Conservation (phyloP, 2,888 invertebrate genomes). For the Drosophila rubida region DNA sequence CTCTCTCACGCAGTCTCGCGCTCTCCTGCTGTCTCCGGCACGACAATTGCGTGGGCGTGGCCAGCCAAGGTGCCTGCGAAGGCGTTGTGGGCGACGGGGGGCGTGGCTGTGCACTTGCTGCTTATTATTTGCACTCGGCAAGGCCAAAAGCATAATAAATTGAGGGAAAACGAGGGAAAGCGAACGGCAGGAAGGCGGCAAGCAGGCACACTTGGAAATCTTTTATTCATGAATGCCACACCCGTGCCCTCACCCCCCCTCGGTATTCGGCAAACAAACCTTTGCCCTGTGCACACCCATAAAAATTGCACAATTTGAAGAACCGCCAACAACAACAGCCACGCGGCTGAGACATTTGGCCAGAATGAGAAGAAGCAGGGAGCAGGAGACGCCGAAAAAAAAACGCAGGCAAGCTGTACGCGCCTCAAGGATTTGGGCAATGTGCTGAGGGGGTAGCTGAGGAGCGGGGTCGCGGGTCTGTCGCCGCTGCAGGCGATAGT, state of each 20-base stretch:
- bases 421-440: conserved; percentile 76
- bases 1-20: too few species aligned
- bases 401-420: conserved; percentile 15
- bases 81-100: conserved; percentile 31
- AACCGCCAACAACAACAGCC: conserved; percentile 28
- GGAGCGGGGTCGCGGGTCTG: neutral
- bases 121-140: conserved; percentile 80
- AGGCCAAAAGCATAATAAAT: conserved; percentile 80
- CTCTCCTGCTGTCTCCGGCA: conserved; percentile 13
- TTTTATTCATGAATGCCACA: conserved; percentile 74
- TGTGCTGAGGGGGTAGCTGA: conserved; percentile 35
- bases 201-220: conserved; percentile 67
- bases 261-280: neutral
- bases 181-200: neutral
- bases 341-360: conserved; percentile 63
- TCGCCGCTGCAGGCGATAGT: conserved; percentile 75
- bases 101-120: conserved; percentile 77
- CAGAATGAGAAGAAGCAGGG: conserved; percentile 38
- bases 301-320: conserved; percentile 79
- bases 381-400: neutral
- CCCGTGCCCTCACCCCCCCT: conserved; percentile 5
- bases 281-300: conserved; percentile 41
- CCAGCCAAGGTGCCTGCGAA: conserved; percentile 46
- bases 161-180: conserved; percentile 37
- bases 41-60: conserved; percentile 73